Evolutionary conservation across 1,140 invertebrate genomes (phyloP), one percentile per base, ranked within the genome.

Genomic region (Sycophaga agraensis): DNA sequence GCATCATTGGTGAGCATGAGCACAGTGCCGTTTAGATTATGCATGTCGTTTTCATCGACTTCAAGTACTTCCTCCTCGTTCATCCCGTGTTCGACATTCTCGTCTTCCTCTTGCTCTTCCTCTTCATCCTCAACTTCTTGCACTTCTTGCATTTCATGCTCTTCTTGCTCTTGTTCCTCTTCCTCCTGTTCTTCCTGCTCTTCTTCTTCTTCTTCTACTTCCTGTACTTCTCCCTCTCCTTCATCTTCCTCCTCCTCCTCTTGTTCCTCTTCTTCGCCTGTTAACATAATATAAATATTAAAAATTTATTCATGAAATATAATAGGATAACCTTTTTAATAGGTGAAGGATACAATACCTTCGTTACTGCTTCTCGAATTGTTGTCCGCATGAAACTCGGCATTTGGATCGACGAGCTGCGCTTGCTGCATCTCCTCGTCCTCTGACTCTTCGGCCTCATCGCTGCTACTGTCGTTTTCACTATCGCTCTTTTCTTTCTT

Each of bases 1-100:
- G 68, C 59, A 48, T 77, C 76, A 26, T 77, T 77, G 1, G 77
- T 60, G 2, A 81, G 73, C 75, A 80, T 79, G 5, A 81, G 63
- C 14, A 80, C 77, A 19, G 78, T 75, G 9, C 77, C 76, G 53
- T 75, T 73, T 8, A 78, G 63, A 64, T 73, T 72, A 42, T 77
- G 73, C 50, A 80, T 72, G 16, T 75, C 72, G 37, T 75, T 65
- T 1, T 70, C 68, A 12, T 68, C 68, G 19, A 66, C 68, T n/a
- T 70, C 69, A 7, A 64, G 50, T 6, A 70, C 67, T 46, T 65
- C 68, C 0, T 63, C 68, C 35, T 71, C 70, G 6, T 69, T 64
- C 7, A 62, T 65, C 4, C 4, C 59, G 17, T 65, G 62, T 2
- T 64, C 65, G 16, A 49, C 50, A 1, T 61, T 22, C 2, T 68